Conservation (phyloP, 1,140 invertebrate species). For the Aricia agestis region DNA sequence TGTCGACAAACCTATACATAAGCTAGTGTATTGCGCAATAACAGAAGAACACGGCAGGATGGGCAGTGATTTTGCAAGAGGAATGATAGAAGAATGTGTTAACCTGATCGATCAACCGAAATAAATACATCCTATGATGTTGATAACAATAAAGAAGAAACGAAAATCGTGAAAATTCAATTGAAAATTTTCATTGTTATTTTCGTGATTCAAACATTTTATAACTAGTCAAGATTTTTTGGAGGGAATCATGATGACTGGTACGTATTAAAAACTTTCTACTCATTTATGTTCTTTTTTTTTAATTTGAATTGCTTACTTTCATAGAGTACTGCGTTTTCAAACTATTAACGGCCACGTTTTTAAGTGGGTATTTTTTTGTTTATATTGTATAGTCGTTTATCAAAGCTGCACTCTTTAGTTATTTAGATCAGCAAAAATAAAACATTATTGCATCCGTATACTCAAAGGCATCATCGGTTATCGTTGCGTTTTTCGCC, state of each 20-base stretch:
- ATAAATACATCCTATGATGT: conserved; percentile 7
- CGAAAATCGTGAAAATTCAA: conserved; percentile 53
- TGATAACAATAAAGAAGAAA: conserved; percentile 21
- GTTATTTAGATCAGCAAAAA: no score
- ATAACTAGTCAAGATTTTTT: conserved; percentile 8
- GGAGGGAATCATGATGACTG: conserved; percentile 44
- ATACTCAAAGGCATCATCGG: no score
- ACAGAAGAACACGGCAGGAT: conserved; percentile 21
- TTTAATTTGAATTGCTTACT: no score
- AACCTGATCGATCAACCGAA: conserved; percentile 18
- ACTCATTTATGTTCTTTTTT: not conserved
- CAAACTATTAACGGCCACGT: no score
- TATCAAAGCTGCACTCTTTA: no score
- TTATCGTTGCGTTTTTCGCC: no score
- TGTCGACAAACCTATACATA: conserved; percentile 32
- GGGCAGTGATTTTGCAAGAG: conserved; percentile 13
- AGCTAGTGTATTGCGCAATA: conserved; percentile 29
- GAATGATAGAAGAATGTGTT: not conserved
- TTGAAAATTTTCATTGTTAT: conserved; percentile 44
- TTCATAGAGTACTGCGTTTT: no score
- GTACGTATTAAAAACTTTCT: conserved; percentile 36
- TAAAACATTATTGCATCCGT: no score
- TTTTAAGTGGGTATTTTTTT: no score
- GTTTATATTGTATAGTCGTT: no score
- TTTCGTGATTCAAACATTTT: conserved; percentile 8